A percentile compares a stretch with the other conserved stretches of the same genome.
Conservation (phyloP, 2,888 invertebrate genomes). For the Hypolimnas misippus region DNA sequence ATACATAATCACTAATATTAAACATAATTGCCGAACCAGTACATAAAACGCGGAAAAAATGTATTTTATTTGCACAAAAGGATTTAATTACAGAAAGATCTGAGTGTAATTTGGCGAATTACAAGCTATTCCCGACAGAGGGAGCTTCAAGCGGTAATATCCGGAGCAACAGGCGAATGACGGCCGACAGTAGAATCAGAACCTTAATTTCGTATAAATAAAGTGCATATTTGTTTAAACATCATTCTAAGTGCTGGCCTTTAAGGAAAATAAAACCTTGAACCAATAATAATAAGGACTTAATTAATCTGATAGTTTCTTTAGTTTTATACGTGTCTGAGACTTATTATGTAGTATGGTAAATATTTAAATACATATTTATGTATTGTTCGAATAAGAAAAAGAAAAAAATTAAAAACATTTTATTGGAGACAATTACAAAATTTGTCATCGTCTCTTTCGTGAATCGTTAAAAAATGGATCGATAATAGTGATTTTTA, state of each 20-base stretch:
- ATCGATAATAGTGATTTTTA: too few species aligned
- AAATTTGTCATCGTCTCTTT: too few species aligned
- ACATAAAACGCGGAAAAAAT: constrained; percentile 1
- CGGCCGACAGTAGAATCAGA: constrained; percentile 18
- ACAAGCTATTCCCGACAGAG: constrained; percentile 74
- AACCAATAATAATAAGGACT: neutral
- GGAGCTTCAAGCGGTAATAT: constrained; percentile 73
- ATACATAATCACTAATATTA: neutral
- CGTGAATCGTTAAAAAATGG: too few species aligned
- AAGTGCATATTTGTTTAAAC: constrained; percentile 22
- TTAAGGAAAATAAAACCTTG: neutral
- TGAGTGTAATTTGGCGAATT: constrained; percentile 77
- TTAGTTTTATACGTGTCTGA: neutral
- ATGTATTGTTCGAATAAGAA: too few species aligned
- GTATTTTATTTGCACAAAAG: constrained; percentile 51
- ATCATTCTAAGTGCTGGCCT: neutral
- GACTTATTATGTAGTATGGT: too few species aligned
- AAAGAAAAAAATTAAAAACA: too few species aligned
- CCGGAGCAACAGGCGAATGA: constrained; percentile 75
- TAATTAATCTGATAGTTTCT: neutral
- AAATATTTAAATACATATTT: too few species aligned
- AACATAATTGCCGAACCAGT: neutral
- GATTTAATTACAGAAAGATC: constrained; percentile 73
- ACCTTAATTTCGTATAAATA: constrained; percentile 9
- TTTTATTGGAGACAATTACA: too few species aligned